Conservation (phyloP, 2,113 vertebrate species). For the Uria lomvia region DNA sequence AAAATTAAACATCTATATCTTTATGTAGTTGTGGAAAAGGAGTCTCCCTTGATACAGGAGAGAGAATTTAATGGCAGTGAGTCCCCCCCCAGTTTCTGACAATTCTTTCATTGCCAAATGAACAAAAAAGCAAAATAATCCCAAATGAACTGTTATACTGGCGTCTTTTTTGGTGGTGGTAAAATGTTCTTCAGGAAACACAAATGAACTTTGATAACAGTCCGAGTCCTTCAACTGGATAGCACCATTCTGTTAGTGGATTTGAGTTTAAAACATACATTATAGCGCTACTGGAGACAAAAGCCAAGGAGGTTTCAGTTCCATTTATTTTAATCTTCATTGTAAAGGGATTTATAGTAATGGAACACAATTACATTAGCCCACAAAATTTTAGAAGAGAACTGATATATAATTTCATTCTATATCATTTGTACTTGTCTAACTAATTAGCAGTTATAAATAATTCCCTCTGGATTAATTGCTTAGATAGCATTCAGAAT, state of each 20-base stretch:
- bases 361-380: slow-evolving; percentile 30
- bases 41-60: neutral
- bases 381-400: slow-evolving; percentile 22
- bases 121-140: neutral
- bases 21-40: neutral
- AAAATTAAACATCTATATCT: neutral
- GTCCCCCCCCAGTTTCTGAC: neutral
- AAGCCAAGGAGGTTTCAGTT: neutral
- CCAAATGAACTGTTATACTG: neutral
- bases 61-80: neutral
- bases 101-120: neutral
- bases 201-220: neutral
- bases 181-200: neutral
- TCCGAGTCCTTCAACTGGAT: neutral
- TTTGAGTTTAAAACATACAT: neutral
- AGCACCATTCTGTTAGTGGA: neutral
- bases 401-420: slow-evolving; percentile 14
- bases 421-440: slow-evolving; percentile 41
- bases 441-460: slow-evolving; percentile 54
- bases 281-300: neutral
- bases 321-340: slow-evolving; percentile 49
- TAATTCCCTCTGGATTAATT: slow-evolving; percentile 48
- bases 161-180: neutral
- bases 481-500: slow-evolving; percentile 46
- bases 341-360: slow-evolving; percentile 46